Evolutionary conservation across 2,113 vertebrate species (phyloP), one percentile per base, ranked within the genome.

Genomic region (Amphilophus citrinellus): DNA sequence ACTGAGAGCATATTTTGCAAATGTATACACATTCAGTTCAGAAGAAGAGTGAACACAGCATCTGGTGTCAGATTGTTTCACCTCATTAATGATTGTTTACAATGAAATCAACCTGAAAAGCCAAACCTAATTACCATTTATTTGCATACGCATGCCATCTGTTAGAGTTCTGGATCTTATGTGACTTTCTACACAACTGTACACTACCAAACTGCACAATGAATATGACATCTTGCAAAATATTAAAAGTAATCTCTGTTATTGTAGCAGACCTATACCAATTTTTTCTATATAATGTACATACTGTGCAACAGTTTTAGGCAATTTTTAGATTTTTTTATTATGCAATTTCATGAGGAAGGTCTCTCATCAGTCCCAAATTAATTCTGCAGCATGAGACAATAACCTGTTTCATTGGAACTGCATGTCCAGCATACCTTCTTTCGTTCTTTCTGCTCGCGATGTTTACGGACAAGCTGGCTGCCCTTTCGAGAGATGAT

Each of bases 401-500:
- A 71, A 50, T 1, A 30, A 80, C 35, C 2, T 14, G 20, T 50
- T 2, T 17, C 7, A 14, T 50, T 15, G 27, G 24, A 56, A n/a
- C 30, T 24, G 32, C 50, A 30, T 10, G 75, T 60, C 35, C 37
- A 22, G 4, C 76, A 13, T 84, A 98, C 98, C 98, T 99, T 99
- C 83, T 98, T 99, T 30, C 98, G 97, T 60, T 99, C 98, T 91
- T 99, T 99, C 76, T 99, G 98, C 86, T 99, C 98, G 68, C 98
- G 96, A 91, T 99, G 98, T 90, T 98, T 99, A 79, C 98, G 97
- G 73, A 99, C 98, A 17, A 99, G 88, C n/a, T 98, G 98, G 89
- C 98, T 99, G 90, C 98, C 98, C 89, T 99, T 99, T 4, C 98
- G 97, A 82, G 98, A 97, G 76, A 99, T 99, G 85, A 99, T 98